Base-by-base conservation (phyloP, 1,140 invertebrate species). In the Anastrepha ludens region DNA sequence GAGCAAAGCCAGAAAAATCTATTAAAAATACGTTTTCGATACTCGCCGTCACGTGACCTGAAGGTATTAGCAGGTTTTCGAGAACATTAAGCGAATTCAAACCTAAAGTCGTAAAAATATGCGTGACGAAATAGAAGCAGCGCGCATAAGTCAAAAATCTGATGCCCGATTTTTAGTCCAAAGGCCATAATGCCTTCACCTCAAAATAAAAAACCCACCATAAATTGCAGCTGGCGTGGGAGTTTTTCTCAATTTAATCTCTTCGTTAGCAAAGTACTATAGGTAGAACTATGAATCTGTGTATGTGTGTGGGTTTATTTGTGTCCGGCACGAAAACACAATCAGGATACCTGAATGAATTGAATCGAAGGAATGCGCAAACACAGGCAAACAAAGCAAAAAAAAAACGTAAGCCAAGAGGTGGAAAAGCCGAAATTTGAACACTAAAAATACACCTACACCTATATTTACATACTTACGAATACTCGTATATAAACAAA, bases 271-370 rank as follows among this genome's bases (percentile, higher is more conserved):
- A 67, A 11, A 6, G 1, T 2, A 55, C 6, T 64, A 17, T 20
- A 39, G 9, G 39, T 9, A 11, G 29, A 1, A 11, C 11, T 55
- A 11, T 11, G 50, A 65, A 65, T 41, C 0, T 47, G 74, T 55
- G 2, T 4, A 17, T 81, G 47, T 81, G n/a, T 44, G 39, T 17
- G 2, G 3, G 70, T 62, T 62, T 62, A 17, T 62, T 62, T 15
- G 60, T 62, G n/a, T 62, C 1, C 44, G 15, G 47, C 47, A 81
- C 47, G 74, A 81, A 81, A 81, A 81, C 47, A 81, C 74, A 81
- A 81, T 81, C 74, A 81, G 55, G 74, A 81, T 44, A 55, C 74
- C 74, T 81, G 74, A 55, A 81, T 55, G 74, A 81, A 50, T 50
- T 50, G 74, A 81, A 50, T 55, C n/a, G 60, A 8, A 62, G 17